These are phyloP conservation scores for Drosophila differens DNA, from an alignment of 2,888 invertebrate genomes.

Conservation along the genomic window DNA sequence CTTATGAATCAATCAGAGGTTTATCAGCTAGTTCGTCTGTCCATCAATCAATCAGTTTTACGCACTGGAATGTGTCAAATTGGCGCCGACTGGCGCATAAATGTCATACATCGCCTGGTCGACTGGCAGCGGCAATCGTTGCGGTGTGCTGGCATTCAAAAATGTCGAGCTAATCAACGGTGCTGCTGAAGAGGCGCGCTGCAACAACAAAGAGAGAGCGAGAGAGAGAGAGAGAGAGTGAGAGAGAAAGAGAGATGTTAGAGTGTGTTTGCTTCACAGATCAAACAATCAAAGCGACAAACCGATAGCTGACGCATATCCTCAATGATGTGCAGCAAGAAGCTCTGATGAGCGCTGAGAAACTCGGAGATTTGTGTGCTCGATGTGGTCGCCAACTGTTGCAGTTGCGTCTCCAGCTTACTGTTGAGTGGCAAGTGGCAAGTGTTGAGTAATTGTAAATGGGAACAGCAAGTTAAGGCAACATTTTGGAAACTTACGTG, in stretches of 20 bases:
- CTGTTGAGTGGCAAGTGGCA: conserved; percentile 44
- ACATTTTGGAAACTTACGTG: conserved; percentile 64
- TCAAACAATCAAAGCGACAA: neutral
- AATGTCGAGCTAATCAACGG: conserved; percentile 71
- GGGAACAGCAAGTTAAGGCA: accelerated
- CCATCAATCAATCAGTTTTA: conserved; percentile 2
- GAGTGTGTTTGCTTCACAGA: neutral
- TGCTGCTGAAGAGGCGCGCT: conserved; percentile 45
- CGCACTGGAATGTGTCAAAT: conserved; percentile 79
- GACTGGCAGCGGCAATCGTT: conserved; percentile 57
- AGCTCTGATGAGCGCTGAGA: conserved; percentile 81
- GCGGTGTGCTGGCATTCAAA: conserved; percentile 83
- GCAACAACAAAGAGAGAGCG: neutral
- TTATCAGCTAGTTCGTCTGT: neutral
- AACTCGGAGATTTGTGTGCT: conserved; percentile 80
- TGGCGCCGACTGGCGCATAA: conserved; percentile 61
- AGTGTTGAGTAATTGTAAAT: neutral
- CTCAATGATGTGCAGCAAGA: conserved; percentile 81
- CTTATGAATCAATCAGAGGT: neutral
- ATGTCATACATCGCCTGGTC: conserved; percentile 38
- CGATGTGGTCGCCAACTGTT: conserved; percentile 72
- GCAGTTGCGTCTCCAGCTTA: conserved; percentile 80
- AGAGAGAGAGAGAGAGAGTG: neutral
- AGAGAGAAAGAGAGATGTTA: neutral
- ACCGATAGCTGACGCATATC: conserved; percentile 84